Evolutionary conservation across 2,888 invertebrate species (phyloP), one percentile per base, ranked within the genome.

Genomic region (Volucella zonaria): DNA sequence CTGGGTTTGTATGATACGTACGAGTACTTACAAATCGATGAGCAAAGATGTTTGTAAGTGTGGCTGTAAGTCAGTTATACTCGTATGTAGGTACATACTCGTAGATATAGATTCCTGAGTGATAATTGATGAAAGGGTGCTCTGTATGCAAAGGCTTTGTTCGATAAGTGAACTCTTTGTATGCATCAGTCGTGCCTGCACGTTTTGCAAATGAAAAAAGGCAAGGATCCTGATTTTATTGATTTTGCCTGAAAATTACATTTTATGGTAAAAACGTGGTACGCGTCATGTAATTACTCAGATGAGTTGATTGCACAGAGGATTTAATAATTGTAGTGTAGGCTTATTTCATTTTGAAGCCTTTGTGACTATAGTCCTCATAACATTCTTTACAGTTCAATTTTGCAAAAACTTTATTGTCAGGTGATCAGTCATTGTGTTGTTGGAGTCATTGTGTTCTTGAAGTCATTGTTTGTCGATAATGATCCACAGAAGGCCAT

Each of bases 141-240:
- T 61, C 54, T 12, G 76, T 59, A 76, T 76, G 45, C 61, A 76
- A 76, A 76, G 12, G 14, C 43, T 56, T 61, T 61, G n/a, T 52
- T 73, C 18, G 14, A 1, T 59, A 31, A 31, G 58, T 6, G 10
- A 59, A 23, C 59, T 47, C 49, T 14, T 40, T 67, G 59, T 59
- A 51, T 49, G 15, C 31, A 61, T 10, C 15, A 23, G 14, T 10
- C n/a, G 67, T 52, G 31, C 15, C 47, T 61, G 67, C 59, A 68
- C 61, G 68, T 76, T 59, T 15, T 15, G 52, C 15, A 23, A 49
- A 38, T n/a, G n/a, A 43, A 45, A 61, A 61, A 67, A 47, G 67
- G 38, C 18, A n/a, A 45, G 43, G 54, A 40, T 74, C n/a, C n/a
- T 40, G 12, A 12, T 38, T 59, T 58, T 76, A 45, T 59, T 75